Base-by-base conservation (phyloP, 2,113 vertebrate genomes). In the Perca schrenkii region DNA sequence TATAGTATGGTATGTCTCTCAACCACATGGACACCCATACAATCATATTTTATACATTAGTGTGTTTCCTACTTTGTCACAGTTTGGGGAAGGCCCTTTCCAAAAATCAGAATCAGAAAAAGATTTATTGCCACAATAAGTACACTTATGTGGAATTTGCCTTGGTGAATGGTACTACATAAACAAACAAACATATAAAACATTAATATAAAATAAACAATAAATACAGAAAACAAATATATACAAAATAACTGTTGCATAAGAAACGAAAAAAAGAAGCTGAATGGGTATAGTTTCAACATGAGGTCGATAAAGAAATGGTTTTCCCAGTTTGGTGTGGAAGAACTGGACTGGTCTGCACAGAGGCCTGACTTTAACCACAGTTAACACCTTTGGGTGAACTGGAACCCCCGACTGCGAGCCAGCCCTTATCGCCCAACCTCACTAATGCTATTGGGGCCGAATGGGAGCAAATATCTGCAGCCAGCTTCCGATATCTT, bases 391-490 rank as follows among this genome's bases (percentile, higher is more conserved):
- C 43, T 61, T 21, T 36, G 5, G 15, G 43, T 68, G 3, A 60
- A 67, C 4, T 67, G 43, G 2, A 36, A 22, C 54, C 3, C 15
- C 6, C 21, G 1, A 46, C 56, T 47, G 11, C 1, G 8, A 22
- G 57, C 47, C 31, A 21, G 46, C 3, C 34, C 0, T 46, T 47
- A 25, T 63, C 10, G 1, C 54, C n/a, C 22, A 52, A 22, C 53
- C 22, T 64, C 21, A 62, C 12, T 67, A 74, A 49, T 49, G 25
- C 61, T 46, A 52, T 49, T 75, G 54, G 40, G 46, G 17, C 72
- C 28, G 1, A 63, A 31, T 14, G 49, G 36, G 60, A 56, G 43
- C 19, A 65, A 71, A 60, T 77, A 19, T n/a, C 73, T 31, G 7
- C 43, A 49, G 19, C 21, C 36, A 46, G 40, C 19, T 65, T 66